A percentile compares a stretch with the other conserved stretches of the same genome.
Conservation (phyloP, 2,113 vertebrate species). For the Cromileptes altivelis region DNA sequence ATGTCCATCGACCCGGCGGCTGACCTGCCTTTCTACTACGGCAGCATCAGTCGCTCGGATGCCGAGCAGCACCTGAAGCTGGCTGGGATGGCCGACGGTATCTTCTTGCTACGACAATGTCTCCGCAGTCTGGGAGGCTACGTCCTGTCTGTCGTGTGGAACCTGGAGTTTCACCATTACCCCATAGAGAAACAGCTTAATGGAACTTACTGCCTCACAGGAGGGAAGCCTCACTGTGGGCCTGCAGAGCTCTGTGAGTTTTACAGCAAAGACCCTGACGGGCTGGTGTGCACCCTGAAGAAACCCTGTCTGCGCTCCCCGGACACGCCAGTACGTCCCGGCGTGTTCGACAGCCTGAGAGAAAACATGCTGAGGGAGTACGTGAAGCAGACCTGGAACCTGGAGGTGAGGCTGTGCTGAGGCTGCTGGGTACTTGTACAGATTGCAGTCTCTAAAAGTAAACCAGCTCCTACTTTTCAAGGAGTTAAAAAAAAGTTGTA, state of each 20-base stretch:
- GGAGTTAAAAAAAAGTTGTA: neutral
- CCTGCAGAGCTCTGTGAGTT: constrained; percentile 95
- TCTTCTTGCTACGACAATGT: constrained; percentile 95
- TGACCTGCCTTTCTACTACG: constrained; percentile 96
- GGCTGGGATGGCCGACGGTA: constrained; percentile 92
- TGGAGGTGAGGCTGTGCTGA: constrained; percentile 88
- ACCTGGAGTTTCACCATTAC: constrained; percentile 93
- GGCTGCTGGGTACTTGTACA: neutral
- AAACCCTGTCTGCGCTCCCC: constrained; percentile 92
- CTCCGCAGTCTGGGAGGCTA: constrained; percentile 95
- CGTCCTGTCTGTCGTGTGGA: constrained; percentile 91
- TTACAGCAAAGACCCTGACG: constrained; percentile 93
- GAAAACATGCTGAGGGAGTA: constrained; percentile 97
- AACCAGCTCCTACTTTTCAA: neutral
- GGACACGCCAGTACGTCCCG: constrained; percentile 82
- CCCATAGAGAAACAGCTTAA: constrained; percentile 94
- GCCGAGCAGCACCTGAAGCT: constrained; percentile 95
- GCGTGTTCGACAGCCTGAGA: constrained; percentile 91
- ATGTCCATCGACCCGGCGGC: constrained; percentile 92
- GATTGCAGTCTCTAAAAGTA: neutral
- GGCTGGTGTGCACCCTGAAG: constrained; percentile 90
- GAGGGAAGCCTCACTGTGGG: constrained; percentile 93
- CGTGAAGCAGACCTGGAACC: constrained; percentile 92
- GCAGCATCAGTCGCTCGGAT: constrained; percentile 92
- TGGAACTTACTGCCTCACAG: constrained; percentile 91